Conservation (phyloP, 2,797 vertebrate species). For the Protonibea diacanthus region DNA sequence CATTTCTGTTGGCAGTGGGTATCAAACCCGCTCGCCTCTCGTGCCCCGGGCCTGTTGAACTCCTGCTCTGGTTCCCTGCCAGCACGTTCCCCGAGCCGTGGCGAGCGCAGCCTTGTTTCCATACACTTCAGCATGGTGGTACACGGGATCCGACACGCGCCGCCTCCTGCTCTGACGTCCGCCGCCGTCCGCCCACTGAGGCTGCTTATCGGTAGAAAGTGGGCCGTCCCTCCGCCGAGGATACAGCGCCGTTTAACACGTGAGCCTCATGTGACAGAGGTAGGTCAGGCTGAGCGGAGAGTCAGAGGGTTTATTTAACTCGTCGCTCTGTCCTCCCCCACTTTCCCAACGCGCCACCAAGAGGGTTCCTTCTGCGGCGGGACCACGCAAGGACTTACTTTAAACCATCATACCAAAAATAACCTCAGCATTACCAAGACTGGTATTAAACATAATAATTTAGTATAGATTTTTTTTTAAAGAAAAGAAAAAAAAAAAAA, state of each 20-base stretch:
- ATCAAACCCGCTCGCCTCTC: constrained; percentile 1
- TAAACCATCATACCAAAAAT: background rate
- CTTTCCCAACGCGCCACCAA: constrained; percentile 85
- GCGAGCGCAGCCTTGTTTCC: constrained; percentile 70
- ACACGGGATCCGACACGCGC: constrained; percentile 79
- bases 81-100: constrained; percentile 58
- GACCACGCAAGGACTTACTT: constrained; percentile 48
- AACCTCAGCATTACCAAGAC: background rate
- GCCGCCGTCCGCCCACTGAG: constrained; percentile 60
- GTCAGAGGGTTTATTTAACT: constrained; percentile 94
- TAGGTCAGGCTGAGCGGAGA: constrained; percentile 86
- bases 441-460: background rate
- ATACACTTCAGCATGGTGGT: constrained; percentile 82
- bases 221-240: constrained; percentile 72
- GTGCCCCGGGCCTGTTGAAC: constrained; percentile 18
- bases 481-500: no score
- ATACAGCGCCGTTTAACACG: constrained; percentile 91
- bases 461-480: no score
- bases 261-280: constrained; percentile 96
- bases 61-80: constrained; percentile 24
- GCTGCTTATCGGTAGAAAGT: constrained; percentile 55
- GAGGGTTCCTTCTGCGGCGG: constrained; percentile 50
- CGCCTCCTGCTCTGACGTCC: constrained; percentile 72
- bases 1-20: background rate
- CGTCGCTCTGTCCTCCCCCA: constrained; percentile 90